Evolutionary conservation across 2,888 invertebrate species (phyloP).

Genomic region (Athripsodes cinereus): DNA sequence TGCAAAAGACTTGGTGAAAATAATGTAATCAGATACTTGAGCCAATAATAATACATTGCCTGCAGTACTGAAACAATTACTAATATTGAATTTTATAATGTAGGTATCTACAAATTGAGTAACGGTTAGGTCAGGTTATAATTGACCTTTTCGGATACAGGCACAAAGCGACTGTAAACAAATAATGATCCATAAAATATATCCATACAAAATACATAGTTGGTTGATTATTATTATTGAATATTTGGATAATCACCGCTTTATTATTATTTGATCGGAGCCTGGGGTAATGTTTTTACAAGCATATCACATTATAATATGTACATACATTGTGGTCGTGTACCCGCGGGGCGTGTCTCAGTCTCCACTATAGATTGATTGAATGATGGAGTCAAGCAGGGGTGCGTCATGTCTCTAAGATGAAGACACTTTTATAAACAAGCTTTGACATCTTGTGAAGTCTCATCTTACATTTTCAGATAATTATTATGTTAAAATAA

Average conservation of each 20-base stretch:
- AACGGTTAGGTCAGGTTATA: neutral
- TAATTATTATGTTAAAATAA: too few relatives aligned
- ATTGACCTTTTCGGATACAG: neutral
- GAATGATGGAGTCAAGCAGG: neutral
- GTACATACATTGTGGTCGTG: neutral
- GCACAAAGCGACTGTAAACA: neutral
- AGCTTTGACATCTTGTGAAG: too few relatives aligned
- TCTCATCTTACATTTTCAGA: too few relatives aligned
- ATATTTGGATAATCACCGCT: constrained; percentile 4
- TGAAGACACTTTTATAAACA: too few relatives aligned
- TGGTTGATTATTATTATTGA: neutral
- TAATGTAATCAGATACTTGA: too few relatives aligned
- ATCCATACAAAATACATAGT: neutral
- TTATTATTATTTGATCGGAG: constrained; percentile 3
- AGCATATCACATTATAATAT: constrained; percentile 3
- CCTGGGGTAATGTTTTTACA: constrained; percentile 6
- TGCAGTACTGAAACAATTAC: too few relatives aligned
- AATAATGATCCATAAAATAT: neutral
- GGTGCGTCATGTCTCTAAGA: neutral
- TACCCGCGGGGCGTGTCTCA: constrained; percentile 3
- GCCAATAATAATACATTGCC: too few relatives aligned
- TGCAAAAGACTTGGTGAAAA: too few relatives aligned
- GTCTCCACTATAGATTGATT: constrained; percentile 6
- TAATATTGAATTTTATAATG: neutral
- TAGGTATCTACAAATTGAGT: too few relatives aligned